Evolutionary conservation across 2,888 invertebrate species (phyloP).

Genomic region (Heliconius ethilla): DNA sequence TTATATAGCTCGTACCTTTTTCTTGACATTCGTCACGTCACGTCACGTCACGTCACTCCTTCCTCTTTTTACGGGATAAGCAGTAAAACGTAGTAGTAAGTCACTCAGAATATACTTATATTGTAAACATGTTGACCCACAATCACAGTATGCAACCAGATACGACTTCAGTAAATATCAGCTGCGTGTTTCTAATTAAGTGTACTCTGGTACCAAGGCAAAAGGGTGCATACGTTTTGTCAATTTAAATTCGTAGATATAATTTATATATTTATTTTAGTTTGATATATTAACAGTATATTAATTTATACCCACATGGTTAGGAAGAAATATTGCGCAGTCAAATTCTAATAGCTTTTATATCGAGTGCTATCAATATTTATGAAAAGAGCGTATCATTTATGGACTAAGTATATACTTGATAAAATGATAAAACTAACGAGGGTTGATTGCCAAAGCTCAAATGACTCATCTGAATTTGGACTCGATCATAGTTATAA

Average conservation of each 20-base stretch:
- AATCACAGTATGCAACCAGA: too few relatives aligned
- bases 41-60: too few relatives aligned
- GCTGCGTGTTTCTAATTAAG: too few relatives aligned
- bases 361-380: conserved; percentile 13
- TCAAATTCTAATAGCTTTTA: conserved; percentile 12
- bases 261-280: too few relatives aligned
- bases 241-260: too few relatives aligned
- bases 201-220: too few relatives aligned
- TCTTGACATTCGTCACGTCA: not conserved
- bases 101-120: too few relatives aligned
- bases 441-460: conserved; percentile 3
- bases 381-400: conserved; percentile 17
- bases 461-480: not conserved
- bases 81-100: too few relatives aligned
- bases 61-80: too few relatives aligned
- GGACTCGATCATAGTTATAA: not conserved
- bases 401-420: conserved; percentile 8
- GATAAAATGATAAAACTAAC: conserved; percentile 14
- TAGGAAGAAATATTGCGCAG: not conserved
- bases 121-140: too few relatives aligned
- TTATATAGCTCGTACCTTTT: not conserved
- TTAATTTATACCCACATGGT: not conserved
- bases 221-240: too few relatives aligned
- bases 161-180: too few relatives aligned
- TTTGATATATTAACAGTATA: not conserved